These are phyloP conservation scores for Calcarius lapponicus DNA, from an alignment of 2,797 vertebrate species.

Conservation along the genomic window DNA sequence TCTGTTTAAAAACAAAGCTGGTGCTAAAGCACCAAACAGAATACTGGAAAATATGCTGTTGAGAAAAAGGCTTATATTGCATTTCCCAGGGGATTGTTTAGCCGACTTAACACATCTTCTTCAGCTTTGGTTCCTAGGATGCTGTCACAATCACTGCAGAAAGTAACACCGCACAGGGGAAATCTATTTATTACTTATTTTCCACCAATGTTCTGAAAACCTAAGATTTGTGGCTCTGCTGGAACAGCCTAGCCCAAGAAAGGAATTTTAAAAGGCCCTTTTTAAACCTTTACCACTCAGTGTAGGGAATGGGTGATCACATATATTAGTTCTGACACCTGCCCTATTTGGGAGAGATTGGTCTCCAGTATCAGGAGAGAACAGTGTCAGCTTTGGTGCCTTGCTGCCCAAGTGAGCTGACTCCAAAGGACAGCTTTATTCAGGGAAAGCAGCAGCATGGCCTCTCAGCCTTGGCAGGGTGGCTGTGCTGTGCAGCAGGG, in stretches of 20 bases:
- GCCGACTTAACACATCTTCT: background rate
- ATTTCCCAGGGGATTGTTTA: background rate
- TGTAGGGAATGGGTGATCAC: background rate
- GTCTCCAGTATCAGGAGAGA: background rate
- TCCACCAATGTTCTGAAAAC: background rate
- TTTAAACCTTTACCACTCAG: background rate
- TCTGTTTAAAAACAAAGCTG: slow-evolving; percentile 8
- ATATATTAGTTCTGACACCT: background rate
- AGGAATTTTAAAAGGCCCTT: background rate
- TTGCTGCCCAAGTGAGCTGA: background rate
- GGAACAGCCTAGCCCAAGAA: background rate
- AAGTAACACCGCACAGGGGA: background rate
- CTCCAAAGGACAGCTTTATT: background rate
- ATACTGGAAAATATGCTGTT: background rate
- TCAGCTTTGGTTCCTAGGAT: background rate
- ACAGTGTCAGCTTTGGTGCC: background rate
- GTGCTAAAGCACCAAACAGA: background rate
- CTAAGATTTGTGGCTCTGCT: background rate
- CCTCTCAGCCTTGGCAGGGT: background rate
- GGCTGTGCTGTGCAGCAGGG: background rate
- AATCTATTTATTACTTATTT: background rate
- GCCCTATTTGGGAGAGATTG: background rate
- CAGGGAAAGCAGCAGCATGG: background rate
- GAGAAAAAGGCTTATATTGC: background rate
- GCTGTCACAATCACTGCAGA: background rate